Percentiles rank a stretch among this genome's conserved stretches.
phyloP scores from a whole-genome alignment of 2,113 vertebrate species.

The Cephalopterus ornatus region DNA sequence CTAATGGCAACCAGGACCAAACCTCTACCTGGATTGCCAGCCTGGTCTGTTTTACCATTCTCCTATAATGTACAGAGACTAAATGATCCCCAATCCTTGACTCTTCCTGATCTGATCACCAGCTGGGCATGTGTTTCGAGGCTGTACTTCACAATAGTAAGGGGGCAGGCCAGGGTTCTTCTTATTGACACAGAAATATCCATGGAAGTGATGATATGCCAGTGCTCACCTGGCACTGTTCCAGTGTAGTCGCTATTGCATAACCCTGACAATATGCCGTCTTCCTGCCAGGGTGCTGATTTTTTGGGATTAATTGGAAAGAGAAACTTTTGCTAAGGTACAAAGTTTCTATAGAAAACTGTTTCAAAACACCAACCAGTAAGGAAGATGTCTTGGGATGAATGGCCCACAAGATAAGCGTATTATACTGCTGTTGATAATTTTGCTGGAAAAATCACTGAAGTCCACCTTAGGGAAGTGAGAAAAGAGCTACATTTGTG shows the following conservation, averaged over 20 bases:
- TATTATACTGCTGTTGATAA: fast-evolving
- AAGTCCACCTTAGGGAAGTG: background rate
- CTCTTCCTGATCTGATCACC: fast-evolving
- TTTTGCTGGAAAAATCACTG: background rate
- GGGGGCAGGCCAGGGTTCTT: background rate
- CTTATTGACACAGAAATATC: background rate
- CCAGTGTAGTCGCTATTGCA: background rate
- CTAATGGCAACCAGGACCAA: background rate
- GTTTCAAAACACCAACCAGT: background rate
- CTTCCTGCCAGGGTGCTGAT: background rate
- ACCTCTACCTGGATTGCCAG: background rate
- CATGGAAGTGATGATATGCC: background rate
- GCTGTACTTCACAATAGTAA: background rate
- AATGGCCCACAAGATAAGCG: background rate
- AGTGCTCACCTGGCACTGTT: background rate
- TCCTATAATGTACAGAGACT: background rate
- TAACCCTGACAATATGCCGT: background rate
- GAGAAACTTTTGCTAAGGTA: background rate
- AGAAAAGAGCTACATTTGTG: background rate
- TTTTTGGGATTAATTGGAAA: background rate
- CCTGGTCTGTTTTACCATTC: background rate
- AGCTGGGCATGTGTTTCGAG: background rate
- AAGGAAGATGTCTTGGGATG: background rate
- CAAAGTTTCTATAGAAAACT: background rate
- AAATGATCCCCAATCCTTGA: fast-evolving